Base-by-base conservation (phyloP, 1,140 invertebrate species). In the Atta colombica region DNA sequence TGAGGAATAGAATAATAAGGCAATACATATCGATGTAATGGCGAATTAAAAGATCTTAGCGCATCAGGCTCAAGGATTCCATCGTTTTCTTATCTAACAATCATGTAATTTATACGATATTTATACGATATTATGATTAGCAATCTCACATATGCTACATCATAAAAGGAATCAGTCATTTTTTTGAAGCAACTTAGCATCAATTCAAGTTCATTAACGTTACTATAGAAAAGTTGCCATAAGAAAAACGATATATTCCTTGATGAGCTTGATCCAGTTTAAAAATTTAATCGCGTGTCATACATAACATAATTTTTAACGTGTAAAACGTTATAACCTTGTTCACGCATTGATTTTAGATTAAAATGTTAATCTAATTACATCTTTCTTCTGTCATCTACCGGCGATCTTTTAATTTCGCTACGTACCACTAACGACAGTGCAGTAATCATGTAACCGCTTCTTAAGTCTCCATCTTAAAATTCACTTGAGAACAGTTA, bases 11-110 rank as follows among this genome's bases (percentile, higher is more conserved):
- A 35, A 77, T 61, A 77, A 77, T 77, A 39, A 61, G 35, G 31
- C 35, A 77, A 77, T 61, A 77, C 61, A 77, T 61, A 39, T 25
- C 35, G 21, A 61, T 75, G 72, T 45, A 77, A 77, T 77, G 21
- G 21, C 8, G 35, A 60, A 77, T 77, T 39, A 77, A 61, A 77
- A 77, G 31, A 0, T 39, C 61, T 77, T 60, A 61, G 55, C 21
- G 74, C 16, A 35, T n/a, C 5, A 77, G 35, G 21, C 55, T 77
- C 55, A 61, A 61, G 53, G 21, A 55, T 14, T 7, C 31, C n/a
- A 10, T 1, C 53, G 14, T 60, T 77, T 60, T 31, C 51, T 28
- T 28, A 39, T 60, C n/a, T 39, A 60, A 77, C 14, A 55, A 77
- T 60, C 55, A 31, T 39, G 12, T 45, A 77, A 77, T 60, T 60